A percentile compares a stretch with the other conserved stretches of the same genome.
phyloP scores from a whole-genome alignment of 1,140 invertebrate species.

The Lamellibrachia luymesi region DNA sequence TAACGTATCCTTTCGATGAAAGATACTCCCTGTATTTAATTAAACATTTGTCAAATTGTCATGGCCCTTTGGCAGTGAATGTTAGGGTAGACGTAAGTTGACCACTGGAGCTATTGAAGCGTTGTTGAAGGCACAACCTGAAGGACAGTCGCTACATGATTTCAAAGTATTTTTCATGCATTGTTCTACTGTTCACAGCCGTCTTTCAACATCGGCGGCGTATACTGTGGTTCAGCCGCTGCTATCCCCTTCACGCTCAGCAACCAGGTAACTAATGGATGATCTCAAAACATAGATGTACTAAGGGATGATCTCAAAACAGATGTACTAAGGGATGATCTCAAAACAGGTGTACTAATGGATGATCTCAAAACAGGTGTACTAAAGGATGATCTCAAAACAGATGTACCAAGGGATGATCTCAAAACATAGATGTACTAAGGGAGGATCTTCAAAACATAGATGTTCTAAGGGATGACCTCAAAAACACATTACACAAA shows the following conservation, averaged over 20 bases:
- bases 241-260: slow-evolving; percentile 45
- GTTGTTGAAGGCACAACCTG: too few relatives aligned
- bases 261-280: slow-evolving; percentile 44
- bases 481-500: background rate
- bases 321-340: slow-evolving; percentile 2
- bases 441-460: background rate
- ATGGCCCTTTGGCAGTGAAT: too few relatives aligned
- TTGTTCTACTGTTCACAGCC: slow-evolving; percentile 38
- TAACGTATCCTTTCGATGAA: too few relatives aligned
- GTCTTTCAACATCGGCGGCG: slow-evolving; percentile 53
- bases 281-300: background rate
- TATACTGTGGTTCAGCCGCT: slow-evolving; percentile 50
- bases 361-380: background rate
- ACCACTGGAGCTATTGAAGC: too few relatives aligned
- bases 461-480: background rate
- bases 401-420: slow-evolving; percentile 4
- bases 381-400: slow-evolving; percentile 5
- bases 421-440: background rate
- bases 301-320: background rate
- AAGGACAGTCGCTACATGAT: background rate
- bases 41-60: too few relatives aligned
- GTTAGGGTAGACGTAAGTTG: too few relatives aligned
- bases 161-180: background rate
- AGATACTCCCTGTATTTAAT: too few relatives aligned
- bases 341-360: slow-evolving; percentile 2